Base-by-base conservation (phyloP, 1,140 invertebrate species). In the Nasonia giraulti region DNA sequence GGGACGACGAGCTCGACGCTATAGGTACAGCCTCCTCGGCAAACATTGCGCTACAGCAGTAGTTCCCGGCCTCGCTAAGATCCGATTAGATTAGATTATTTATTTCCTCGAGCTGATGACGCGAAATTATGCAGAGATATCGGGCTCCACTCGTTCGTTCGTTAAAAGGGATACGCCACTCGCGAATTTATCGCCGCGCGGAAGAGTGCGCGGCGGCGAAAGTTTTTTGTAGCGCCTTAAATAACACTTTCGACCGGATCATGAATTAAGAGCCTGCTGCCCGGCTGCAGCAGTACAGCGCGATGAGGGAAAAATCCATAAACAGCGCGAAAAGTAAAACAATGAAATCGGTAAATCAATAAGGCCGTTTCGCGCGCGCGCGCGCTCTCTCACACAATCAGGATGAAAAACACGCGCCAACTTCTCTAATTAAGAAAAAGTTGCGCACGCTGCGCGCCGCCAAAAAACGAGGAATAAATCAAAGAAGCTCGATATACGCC, bases 381-480 rank as follows among this genome's bases (percentile, higher is more conserved):
- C 23, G 23, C 55, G 2, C 33, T 37, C 33, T 37, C 33, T 27
- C 27, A 27, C 27, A 37, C 33, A 62, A 62, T 62, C 55, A 62
- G 31, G 20, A 74, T 50, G 40, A 76, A 66, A 75, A 82, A 82
- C 23, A 27, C 55, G 14, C 50, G 40, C 73, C 20, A 71, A 82
- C 55, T 82, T 33, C 23, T 23, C 27, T 50, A 82, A 75, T 75
- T 82, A 82, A 83, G 82, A 83, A 83, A 83, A 77, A 69, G 81
- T 75, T 75, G 20, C 8, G 17, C 50, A 66, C 71, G 7, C 55
- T 17, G 50, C 31, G 27, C 10, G 31, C 23, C 68, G 23, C 55
- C 74, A 68, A 77, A 76, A 83, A 83, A 69, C 23, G 74, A 73
- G 17, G 76, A 79, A 84, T 84, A 84, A 84, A 84, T 79, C 75